Percentiles rank a stretch among this genome's conserved stretches.
phyloP scores from a whole-genome alignment of 92 coral and sea anemone species.

The Bergia puertoricense region DNA sequence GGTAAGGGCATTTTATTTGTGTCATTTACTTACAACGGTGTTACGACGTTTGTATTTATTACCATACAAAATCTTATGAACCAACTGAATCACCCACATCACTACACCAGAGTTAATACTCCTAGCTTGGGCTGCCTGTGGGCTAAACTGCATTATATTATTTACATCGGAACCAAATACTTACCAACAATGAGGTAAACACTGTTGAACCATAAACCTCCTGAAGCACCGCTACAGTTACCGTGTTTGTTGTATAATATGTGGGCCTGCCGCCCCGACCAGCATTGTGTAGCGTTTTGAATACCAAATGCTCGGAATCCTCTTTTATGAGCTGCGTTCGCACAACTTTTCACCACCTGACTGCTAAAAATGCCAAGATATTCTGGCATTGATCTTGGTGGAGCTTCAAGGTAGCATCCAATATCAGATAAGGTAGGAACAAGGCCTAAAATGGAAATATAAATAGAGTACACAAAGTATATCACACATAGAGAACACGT shows the following conservation, averaged over 20 bases:
- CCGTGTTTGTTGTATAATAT: neutral
- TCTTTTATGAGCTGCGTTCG: neutral
- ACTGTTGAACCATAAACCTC: neutral
- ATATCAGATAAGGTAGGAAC: neutral
- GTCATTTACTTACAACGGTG: too few species aligned
- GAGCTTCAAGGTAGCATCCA: conserved; percentile 10
- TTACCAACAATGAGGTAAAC: conserved; percentile 16
- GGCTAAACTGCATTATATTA: too few species aligned
- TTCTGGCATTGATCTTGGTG: neutral
- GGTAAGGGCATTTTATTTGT: too few species aligned
- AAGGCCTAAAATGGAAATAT: neutral
- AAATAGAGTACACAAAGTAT: neutral
- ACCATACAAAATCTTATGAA: too few species aligned
- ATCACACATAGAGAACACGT: too few species aligned
- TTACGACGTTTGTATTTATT: too few species aligned
- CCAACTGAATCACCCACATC: too few species aligned
- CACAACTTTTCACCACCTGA: neutral
- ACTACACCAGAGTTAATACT: too few species aligned
- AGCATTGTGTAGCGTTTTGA: conserved; percentile 14
- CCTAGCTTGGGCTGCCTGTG: too few species aligned
- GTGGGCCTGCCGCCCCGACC: conserved; percentile 37
- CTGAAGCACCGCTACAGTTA: neutral
- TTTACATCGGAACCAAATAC: neutral
- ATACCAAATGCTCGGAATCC: conserved; percentile 33
- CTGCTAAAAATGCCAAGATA: neutral